Base-by-base conservation (phyloP, 2,113 vertebrate genomes). In the Pachyramphus minor region DNA sequence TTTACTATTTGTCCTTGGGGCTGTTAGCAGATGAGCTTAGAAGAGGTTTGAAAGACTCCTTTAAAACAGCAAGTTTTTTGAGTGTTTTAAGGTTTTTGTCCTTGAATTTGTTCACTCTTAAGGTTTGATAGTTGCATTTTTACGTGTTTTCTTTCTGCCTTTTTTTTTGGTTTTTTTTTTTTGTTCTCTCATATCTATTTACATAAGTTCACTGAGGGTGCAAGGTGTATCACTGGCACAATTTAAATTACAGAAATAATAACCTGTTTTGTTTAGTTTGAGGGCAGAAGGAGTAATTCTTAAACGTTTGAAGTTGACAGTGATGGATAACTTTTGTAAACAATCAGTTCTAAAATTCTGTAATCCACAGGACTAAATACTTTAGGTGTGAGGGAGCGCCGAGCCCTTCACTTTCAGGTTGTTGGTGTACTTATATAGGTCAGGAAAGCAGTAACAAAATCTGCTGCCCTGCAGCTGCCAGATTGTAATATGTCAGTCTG, bases 1-100 rank as follows among this genome's bases (percentile, higher is more conserved):
- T 96, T 95, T 89, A 28, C 91, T 97, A 24, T 89, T 96, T 95
- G 94, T 95, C 94, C 94, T 92, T 95, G 64, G 72, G 66, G 49
- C 52, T 71, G 80, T 59, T 91, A 88, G 68, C 4, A 27, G 85
- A 87, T 5, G 28, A 62, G 84, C 67, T 80, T 41, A n/a, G 80
- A 59, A 39, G 87, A 93, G 72, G 37, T 76, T 96, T 94, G 82
- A 76, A 91, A 93, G 52, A 9, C 50, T 84, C 2, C 2, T 84
- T 69, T 87, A 22, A 79, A 88, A 55, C 45, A 25, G 47, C 2
- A 4, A 27, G 14, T 62, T 78, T 91, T 55, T 44, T 50, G 0
- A 47, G 64, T 3, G 0, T 69, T 77, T 81, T 75, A 45, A 55
- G 60, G 56, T 8, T 93, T 93, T 84, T 75, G 71, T 82, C 59